phyloP scores from a whole-genome alignment of 2,888 invertebrate genomes.

The Venusia cambrica region DNA sequence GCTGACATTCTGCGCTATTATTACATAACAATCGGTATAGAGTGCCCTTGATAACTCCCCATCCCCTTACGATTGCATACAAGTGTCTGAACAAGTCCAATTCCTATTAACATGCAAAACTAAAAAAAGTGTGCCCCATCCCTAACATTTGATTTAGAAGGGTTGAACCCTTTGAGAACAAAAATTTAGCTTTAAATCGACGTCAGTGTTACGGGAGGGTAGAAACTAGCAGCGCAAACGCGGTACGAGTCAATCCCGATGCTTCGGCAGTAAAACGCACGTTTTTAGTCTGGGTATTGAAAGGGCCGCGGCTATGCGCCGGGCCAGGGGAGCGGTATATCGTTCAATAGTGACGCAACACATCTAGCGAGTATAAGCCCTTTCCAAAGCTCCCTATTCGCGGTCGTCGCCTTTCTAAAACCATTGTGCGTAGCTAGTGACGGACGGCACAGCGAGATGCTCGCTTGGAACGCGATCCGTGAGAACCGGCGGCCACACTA shows the following conservation, averaged over 20 bases:
- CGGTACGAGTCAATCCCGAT: conserved; percentile 33
- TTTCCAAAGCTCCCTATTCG: conserved; percentile 74
- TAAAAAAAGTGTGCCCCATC: conserved; percentile 74
- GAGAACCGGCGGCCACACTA: conserved; percentile 55
- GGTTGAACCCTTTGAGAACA: conserved; percentile 76
- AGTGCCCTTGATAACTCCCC: conserved; percentile 76
- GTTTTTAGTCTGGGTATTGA: conserved; percentile 34
- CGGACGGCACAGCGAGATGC: conserved; percentile 44
- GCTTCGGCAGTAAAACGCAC: conserved; percentile 51
- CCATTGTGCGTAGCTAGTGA: conserved; percentile 65
- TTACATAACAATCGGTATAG: conserved; percentile 68
- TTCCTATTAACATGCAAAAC: conserved; percentile 77
- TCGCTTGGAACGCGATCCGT: conserved; percentile 65
- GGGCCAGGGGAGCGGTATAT: conserved; percentile 41
- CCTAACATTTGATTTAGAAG: conserved; percentile 58
- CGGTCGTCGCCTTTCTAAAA: conserved; percentile 77
- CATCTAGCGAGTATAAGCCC: conserved; percentile 69
- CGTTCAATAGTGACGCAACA: conserved; percentile 70
- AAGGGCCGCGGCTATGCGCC: conserved; percentile 39
- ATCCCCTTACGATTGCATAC: conserved; percentile 69
- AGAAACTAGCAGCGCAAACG: conserved; percentile 56
- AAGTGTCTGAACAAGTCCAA: conserved; percentile 77
- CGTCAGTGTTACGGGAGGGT: conserved; percentile 60
- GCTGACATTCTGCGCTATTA: conserved; percentile 67
- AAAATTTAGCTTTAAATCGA: conserved; percentile 50